Evolutionary conservation across 2,888 invertebrate genomes (phyloP).

Genomic region (Coleophora deauratella): DNA sequence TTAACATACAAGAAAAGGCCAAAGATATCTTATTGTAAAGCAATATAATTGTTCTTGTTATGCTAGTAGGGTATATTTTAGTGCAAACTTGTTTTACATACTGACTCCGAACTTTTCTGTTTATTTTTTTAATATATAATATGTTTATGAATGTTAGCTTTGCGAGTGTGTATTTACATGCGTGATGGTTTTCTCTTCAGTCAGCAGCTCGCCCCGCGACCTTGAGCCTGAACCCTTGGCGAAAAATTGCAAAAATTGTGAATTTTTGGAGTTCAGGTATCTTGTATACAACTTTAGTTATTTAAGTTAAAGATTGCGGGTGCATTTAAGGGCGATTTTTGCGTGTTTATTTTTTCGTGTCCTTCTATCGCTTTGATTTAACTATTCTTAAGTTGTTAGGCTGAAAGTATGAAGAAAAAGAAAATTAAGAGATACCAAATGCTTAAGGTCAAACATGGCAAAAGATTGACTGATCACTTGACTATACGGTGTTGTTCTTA

Average conservation of each 20-base stretch:
- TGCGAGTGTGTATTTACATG: slow-evolving; percentile 22
- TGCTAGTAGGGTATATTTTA: too few species aligned
- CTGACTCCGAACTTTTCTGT: too few species aligned
- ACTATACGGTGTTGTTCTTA: too few species aligned
- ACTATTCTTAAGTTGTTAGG: background rate
- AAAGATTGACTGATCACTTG: too few species aligned
- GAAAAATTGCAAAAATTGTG: slow-evolving; percentile 40
- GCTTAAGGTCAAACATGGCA: too few species aligned
- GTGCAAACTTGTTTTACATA: too few species aligned
- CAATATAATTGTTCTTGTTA: too few species aligned
- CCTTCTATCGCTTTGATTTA: background rate
- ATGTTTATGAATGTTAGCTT: slow-evolving; percentile 6
- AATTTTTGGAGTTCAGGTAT: slow-evolving; percentile 35
- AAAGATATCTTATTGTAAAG: too few species aligned
- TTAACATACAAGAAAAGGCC: too few species aligned
- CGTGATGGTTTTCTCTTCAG: slow-evolving; percentile 28
- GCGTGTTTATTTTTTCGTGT: background rate
- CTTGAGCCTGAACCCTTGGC: slow-evolving; percentile 16
- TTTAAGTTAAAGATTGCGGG: background rate
- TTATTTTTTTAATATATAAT: too few species aligned
- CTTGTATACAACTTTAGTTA: background rate
- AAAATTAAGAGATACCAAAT: too few species aligned
- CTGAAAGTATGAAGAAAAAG: too few species aligned
- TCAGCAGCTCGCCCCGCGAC: slow-evolving; percentile 20
- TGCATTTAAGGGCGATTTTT: background rate